phyloP scores from a whole-genome alignment of 2,113 vertebrate species.

The Gymnocephalus cernua region DNA sequence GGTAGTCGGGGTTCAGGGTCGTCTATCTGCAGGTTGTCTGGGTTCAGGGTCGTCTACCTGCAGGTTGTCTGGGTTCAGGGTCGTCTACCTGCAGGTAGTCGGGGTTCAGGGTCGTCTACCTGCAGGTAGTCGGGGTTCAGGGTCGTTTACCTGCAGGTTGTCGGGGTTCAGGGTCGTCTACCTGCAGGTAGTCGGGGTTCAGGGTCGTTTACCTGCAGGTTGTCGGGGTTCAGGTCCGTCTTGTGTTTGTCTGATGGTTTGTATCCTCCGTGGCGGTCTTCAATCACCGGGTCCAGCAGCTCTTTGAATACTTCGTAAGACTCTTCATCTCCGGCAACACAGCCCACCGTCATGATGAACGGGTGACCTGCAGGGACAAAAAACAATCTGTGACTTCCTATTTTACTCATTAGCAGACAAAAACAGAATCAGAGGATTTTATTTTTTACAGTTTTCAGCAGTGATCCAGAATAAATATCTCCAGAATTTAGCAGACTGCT shows the following conservation, averaged over 20 bases:
- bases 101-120: conserved; percentile 92
- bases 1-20: too few species aligned
- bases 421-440: too few species aligned
- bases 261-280: conserved; percentile 95
- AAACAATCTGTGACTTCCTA: background rate
- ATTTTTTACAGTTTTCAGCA: too few species aligned
- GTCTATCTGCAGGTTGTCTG: conserved; percentile 89
- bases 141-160: conserved; percentile 86
- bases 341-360: conserved; percentile 96
- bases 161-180: conserved; percentile 92
- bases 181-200: conserved; percentile 88
- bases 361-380: conserved; percentile 88
- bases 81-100: conserved; percentile 88
- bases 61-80: too few species aligned
- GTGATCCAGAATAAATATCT: too few species aligned
- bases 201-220: conserved; percentile 85
- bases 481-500: too few species aligned
- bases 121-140: too few species aligned
- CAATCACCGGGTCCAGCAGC: conserved; percentile 93
- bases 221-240: conserved; percentile 91
- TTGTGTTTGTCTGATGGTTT: conserved; percentile 94
- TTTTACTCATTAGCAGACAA: too few species aligned
- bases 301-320: conserved; percentile 92
- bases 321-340: conserved; percentile 94
- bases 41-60: conserved; percentile 92